A percentile compares a stretch with the other conserved stretches of the same genome.
These are phyloP conservation scores for Empis stercorea DNA, from an alignment of 2,888 invertebrate species.

Conservation along the genomic window DNA sequence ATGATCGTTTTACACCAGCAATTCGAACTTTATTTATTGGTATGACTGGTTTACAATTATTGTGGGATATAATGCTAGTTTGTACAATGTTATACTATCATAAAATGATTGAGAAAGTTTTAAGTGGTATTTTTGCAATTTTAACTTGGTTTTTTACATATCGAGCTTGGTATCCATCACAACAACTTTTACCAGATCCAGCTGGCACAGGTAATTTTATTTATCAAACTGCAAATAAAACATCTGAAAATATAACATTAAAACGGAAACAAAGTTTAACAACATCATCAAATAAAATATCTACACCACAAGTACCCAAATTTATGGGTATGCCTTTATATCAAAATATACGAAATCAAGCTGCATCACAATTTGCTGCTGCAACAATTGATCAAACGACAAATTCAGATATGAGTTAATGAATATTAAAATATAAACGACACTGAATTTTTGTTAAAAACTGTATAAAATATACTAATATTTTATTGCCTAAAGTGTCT, in stretches of 20 bases:
- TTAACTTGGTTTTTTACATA: slow-evolving; percentile 86
- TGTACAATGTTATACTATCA: slow-evolving; percentile 92
- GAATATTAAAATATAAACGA: no score
- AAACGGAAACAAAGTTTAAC: slow-evolving; percentile 16
- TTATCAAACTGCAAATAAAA: slow-evolving; percentile 31
- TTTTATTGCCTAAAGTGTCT: no score
- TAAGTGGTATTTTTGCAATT: slow-evolving; percentile 77
- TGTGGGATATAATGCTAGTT: slow-evolving; percentile 95
- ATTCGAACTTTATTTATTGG: slow-evolving; percentile 64
- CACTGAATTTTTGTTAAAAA: no score
- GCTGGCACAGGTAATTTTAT: slow-evolving; percentile 71
- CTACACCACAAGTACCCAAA: slow-evolving; percentile 34
- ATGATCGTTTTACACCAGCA: slow-evolving; percentile 67
- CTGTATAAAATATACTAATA: no score
- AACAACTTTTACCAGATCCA: slow-evolving; percentile 48
- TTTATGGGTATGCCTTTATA: slow-evolving; percentile 76
- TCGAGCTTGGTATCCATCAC: slow-evolving; percentile 58
- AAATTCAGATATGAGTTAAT: no score
- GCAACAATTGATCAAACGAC: no score
- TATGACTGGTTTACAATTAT: slow-evolving; percentile 62
- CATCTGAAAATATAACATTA: slow-evolving; percentile 19
- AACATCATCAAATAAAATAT: background rate
- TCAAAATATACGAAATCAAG: slow-evolving; percentile 23
- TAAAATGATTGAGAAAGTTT: slow-evolving; percentile 87
- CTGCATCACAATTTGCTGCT: slow-evolving; percentile 6